Base-by-base conservation (phyloP, 2,888 invertebrate species). In the Apotomis turbidana region DNA sequence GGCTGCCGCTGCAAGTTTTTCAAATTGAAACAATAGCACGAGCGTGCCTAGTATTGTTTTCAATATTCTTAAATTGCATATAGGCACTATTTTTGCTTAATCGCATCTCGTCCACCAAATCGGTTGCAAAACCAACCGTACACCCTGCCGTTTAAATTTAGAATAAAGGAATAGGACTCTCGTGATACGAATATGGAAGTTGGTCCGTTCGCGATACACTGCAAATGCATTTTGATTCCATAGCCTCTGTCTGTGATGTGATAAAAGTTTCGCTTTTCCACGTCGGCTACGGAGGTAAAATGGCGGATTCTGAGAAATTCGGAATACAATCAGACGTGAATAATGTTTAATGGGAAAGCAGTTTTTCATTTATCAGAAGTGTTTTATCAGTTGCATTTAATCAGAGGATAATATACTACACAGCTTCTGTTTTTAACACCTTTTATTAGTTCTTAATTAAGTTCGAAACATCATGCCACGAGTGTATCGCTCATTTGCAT, bases 21-120 rank as follows among this genome's bases (percentile, higher is more conserved):
- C 58, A 70, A 70, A 73, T 70, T 75, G 74, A 75, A 73, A 75
- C 73, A 73, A 75, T 73, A 68, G 63, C 63, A 51, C 58, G 38
- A 69, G 67, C 66, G 58, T 60, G 57, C 46, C n/a, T 46, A 49
- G 60, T 58, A 75, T 70, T 68, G 74, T 75, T 75, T 75, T 73
- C 74, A 73, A 75, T 75, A 73, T 75, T 73, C 71, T 68, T 73
- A 73, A 73, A 74, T 74, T 74, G 74, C 72, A 67, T 62, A 70
- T 38, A 58, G 41, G 44, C 13, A 5, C 6, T 12, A 55, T 4
- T 64, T 8, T 27, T 15, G 6, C 27, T 12, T 44, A 12, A 44
- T 55, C 64, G 3, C 27, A 55, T 64, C 44, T 44, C 44, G 12
- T 4, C 44, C 13, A 13, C 54, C 12, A 64, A 4, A 5, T 10